A percentile compares a stretch with the other conserved stretches of the same genome.
These are phyloP conservation scores for Sycophila sp. DNA, from an alignment of 1,140 invertebrate species.

Conservation along the genomic window DNA sequence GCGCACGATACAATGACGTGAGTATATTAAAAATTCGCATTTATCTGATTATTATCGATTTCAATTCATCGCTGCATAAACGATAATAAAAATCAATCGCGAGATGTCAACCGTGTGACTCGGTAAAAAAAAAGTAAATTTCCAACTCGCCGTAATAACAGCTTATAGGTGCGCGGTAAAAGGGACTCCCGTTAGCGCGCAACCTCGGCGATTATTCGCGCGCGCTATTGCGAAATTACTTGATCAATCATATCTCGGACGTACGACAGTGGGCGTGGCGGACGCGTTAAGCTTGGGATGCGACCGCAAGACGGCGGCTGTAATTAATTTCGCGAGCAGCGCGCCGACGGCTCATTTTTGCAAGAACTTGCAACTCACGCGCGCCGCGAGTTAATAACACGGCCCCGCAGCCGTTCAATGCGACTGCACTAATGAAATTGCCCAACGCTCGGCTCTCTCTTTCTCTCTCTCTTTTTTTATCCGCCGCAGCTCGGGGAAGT, in stretches of 20 bases:
- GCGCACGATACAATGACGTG: too few species aligned
- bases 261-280: conserved; percentile 40
- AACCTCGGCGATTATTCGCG: too few species aligned
- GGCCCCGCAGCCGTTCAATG: background rate
- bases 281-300: conserved; percentile 37
- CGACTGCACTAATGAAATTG: background rate
- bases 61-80: too few species aligned
- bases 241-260: conserved; percentile 13
- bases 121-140: too few species aligned
- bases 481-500: too few species aligned
- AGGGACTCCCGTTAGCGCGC: too few species aligned
- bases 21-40: too few species aligned
- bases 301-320: background rate
- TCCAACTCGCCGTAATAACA: background rate
- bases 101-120: too few species aligned
- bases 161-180: background rate
- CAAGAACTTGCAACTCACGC: conserved; percentile 42
- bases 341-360: conserved; percentile 42
- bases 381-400: conserved; percentile 15
- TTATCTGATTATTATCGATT: too few species aligned
- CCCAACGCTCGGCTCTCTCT: background rate
- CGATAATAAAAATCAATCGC: too few species aligned
- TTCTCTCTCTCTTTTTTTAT: background rate
- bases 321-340: conserved; percentile 49
- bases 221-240: background rate